Evolutionary conservation across 2,113 vertebrate species (phyloP), one percentile per base, ranked within the genome.

Genomic region (Casuarius casuarius): DNA sequence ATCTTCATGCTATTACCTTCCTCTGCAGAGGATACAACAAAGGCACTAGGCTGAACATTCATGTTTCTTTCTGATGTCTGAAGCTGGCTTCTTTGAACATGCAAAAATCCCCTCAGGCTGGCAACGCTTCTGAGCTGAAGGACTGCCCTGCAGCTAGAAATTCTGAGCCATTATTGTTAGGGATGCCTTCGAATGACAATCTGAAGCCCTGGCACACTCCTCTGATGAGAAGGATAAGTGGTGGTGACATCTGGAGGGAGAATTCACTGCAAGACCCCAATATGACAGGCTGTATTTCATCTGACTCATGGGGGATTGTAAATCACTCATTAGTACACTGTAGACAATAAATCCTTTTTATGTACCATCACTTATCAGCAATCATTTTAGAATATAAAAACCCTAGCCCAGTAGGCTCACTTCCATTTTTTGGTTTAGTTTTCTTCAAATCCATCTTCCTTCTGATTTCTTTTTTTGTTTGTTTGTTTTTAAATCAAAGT

Each of bases 191-290:
- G 91, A 95, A 88, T 52, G 59, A 83, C 96, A 96, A 77, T 95
- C 97, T 96, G 96, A 87, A 92, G 85, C 75, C 67, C 63, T 92
- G 94, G 96, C 87, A 94, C 46, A 6, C 0, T 84, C 75, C 93
- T 82, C 15, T 9, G 0, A 33, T 5, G 13, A 70, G 84, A 35
- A 78, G 52, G 52, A 66, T 76, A 89, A 95, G 28, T 85, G 89
- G 74, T 1, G 18, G 94, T 94, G 96, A 94, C 92, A 94, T 97
- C 94, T 97, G 96, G 92, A 97, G 82, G 58, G 82, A 91, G 82
- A 85, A 89, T 87, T 94, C 82, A 44, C 74, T 29, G 7, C 48
- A 71, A 90, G 82, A 80, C 72, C 77, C 65, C 54, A 46, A 5
- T 40, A 74, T 92, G 96, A 84, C 84, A 92, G 91, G 75, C 42